A percentile compares a stretch with the other conserved stretches of the same genome.
phyloP scores from a whole-genome alignment of 2,113 vertebrate species.

The Mus spicilegus region DNA sequence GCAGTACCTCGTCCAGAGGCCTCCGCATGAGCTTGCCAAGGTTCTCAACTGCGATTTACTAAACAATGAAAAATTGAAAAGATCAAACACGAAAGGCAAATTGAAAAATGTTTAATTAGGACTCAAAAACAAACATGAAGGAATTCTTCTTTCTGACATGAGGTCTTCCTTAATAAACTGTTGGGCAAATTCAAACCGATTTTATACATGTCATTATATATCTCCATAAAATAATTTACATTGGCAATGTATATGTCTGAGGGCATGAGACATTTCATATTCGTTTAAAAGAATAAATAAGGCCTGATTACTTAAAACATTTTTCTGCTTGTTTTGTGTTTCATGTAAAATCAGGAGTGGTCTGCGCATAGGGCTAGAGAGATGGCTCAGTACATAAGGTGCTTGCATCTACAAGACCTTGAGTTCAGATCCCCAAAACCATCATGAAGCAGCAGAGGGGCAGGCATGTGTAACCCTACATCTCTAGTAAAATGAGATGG shows the following conservation, averaged over 20 bases:
- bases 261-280: neutral
- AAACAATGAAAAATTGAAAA: slow-evolving; percentile 60
- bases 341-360: neutral
- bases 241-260: neutral
- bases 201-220: neutral
- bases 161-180: slow-evolving; percentile 36
- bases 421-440: neutral
- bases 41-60: slow-evolving; percentile 57
- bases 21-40: slow-evolving; percentile 37
- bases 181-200: slow-evolving; percentile 34
- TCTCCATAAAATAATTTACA: slow-evolving; percentile 23
- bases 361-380: neutral
- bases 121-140: slow-evolving; percentile 59
- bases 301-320: neutral
- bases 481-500: neutral
- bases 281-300: slow-evolving; percentile 22
- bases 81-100: slow-evolving; percentile 69
- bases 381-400: neutral
- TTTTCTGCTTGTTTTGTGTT: neutral
- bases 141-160: slow-evolving; percentile 53
- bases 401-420: neutral
- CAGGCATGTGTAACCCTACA: neutral
- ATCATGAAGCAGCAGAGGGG: neutral
- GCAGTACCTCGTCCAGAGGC: slow-evolving; percentile 1
- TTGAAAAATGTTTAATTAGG: slow-evolving; percentile 51